Conservation (phyloP, 1,140 invertebrate genomes). For the Pseudoatta argentina region DNA sequence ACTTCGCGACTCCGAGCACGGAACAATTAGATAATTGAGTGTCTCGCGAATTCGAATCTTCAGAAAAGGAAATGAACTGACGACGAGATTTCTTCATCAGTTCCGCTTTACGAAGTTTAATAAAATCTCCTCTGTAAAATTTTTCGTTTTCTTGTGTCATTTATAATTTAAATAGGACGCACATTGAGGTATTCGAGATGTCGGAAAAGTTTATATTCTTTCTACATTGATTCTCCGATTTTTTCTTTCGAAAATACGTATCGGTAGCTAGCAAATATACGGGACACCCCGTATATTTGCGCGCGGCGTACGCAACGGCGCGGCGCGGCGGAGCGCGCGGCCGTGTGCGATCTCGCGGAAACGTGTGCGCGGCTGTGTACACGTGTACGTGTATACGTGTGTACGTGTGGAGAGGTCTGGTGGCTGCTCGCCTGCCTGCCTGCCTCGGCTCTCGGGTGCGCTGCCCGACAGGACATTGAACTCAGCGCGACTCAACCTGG, state of each 20-base stretch:
- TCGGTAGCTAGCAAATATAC: too few relatives aligned
- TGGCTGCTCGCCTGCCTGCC: slow-evolving; percentile 68
- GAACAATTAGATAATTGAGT: not conserved
- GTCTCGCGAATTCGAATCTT: not conserved
- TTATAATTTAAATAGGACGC: not conserved
- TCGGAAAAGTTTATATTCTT: too few relatives aligned
- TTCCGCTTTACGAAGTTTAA: not conserved
- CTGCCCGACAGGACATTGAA: slow-evolving; percentile 86
- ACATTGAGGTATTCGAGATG: not conserved
- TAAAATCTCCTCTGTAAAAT: too few relatives aligned
- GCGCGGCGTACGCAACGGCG: slow-evolving; percentile 20
- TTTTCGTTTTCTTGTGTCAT: not conserved
- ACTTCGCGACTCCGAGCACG: not conserved
- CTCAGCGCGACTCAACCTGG: slow-evolving; percentile 86
- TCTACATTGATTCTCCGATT: too few relatives aligned
- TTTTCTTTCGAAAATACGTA: too few relatives aligned
- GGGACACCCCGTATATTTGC: too few relatives aligned
- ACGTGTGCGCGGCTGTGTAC: slow-evolving; percentile 63
- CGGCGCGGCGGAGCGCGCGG: slow-evolving; percentile 4
- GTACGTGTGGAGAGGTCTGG: slow-evolving; percentile 70
- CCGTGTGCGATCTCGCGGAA: slow-evolving; percentile 64
- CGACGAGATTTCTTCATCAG: not conserved
- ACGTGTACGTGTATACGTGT: slow-evolving; percentile 62
- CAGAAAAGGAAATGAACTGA: not conserved
- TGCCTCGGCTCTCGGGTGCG: slow-evolving; percentile 83